Conservation (phyloP, 2,113 vertebrate species). For the Hystrix cristata region DNA sequence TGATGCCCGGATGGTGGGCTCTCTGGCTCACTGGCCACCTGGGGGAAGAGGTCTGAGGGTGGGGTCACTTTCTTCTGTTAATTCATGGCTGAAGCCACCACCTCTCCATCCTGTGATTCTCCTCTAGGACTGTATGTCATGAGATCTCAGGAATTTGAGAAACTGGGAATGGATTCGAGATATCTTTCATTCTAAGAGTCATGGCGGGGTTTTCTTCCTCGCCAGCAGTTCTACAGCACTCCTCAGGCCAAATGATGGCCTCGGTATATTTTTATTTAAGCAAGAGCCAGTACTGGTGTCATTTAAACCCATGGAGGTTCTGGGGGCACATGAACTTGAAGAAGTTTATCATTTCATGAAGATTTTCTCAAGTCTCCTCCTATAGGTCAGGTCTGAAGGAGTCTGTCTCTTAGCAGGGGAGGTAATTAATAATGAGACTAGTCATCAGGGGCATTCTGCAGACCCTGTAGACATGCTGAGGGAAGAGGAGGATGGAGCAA, state of each 20-base stretch:
- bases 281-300: background rate
- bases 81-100: background rate
- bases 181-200: background rate
- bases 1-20: background rate
- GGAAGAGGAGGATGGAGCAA: background rate
- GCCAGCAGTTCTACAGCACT: background rate
- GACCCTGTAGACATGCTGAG: background rate
- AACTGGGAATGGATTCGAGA: background rate
- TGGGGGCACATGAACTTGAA: background rate
- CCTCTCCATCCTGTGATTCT: background rate
- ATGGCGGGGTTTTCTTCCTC: background rate
- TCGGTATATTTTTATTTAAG: background rate
- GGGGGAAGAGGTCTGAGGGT: background rate
- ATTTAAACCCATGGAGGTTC: background rate
- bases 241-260: background rate
- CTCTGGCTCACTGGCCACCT: background rate
- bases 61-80: background rate
- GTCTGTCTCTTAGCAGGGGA: background rate
- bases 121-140: too few species aligned
- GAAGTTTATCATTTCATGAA: background rate
- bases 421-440: background rate
- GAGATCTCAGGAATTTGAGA: background rate
- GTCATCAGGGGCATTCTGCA: background rate
- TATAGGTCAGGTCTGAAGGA: background rate
- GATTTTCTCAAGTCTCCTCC: background rate